phyloP scores from a whole-genome alignment of 2,113 vertebrate species.

The Gymnocephalus cernua region DNA sequence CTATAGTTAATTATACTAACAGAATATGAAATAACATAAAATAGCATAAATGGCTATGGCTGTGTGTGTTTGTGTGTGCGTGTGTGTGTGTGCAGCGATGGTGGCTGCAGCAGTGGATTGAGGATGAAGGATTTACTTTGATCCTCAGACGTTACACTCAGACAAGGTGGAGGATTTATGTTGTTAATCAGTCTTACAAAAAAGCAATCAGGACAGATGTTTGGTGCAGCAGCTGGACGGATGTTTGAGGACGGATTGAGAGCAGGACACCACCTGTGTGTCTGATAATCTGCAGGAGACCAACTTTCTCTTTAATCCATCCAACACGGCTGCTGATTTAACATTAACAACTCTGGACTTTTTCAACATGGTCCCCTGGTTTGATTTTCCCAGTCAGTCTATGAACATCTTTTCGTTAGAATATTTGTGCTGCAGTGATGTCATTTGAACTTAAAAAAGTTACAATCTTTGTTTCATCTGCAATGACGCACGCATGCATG shows the following conservation, averaged over 20 bases:
- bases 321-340: neutral
- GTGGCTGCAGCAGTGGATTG: neutral
- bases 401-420: too few species aligned
- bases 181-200: constrained; percentile 77
- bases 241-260: constrained; percentile 67
- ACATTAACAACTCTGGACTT: neutral
- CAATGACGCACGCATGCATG: too few species aligned
- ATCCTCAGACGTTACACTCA: constrained; percentile 56
- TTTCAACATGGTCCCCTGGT: neutral
- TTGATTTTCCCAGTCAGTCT: neutral
- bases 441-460: too few species aligned
- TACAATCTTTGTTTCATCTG: too few species aligned
- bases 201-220: constrained; percentile 81
- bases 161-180: constrained; percentile 78
- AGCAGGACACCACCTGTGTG: constrained; percentile 70
- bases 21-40: too few species aligned
- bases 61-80: too few species aligned
- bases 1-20: too few species aligned
- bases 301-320: neutral
- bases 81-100: neutral
- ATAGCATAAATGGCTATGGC: too few species aligned
- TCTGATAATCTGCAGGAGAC: constrained; percentile 46
- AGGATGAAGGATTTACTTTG: constrained; percentile 65
- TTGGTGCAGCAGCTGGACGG: constrained; percentile 71
- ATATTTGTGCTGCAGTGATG: too few species aligned